Percentiles rank a stretch among this genome's conserved stretches.
These are phyloP conservation scores for Antechinus flavipes DNA, from an alignment of 2,113 vertebrate genomes.

Conservation along the genomic window DNA sequence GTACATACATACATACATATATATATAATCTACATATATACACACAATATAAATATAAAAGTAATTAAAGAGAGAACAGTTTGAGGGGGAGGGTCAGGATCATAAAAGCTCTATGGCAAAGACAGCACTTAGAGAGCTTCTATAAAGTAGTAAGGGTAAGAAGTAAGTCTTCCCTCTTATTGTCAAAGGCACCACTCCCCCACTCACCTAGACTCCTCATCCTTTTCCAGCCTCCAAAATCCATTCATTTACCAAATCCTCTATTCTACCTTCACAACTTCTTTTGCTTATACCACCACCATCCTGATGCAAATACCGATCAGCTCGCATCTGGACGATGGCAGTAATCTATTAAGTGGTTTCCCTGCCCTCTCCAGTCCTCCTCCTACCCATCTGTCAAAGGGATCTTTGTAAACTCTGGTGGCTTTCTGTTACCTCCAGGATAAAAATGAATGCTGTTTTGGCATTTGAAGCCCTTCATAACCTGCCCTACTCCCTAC, in stretches of 20 bases:
- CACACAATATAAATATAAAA: no score
- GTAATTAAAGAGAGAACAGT: no score
- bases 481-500: not conserved
- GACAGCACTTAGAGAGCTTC: no score
- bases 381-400: not conserved
- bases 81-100: no score
- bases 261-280: not conserved
- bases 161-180: not conserved
- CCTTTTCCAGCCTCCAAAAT: not conserved
- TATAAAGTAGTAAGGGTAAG: no score
- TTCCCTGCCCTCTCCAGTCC: not conserved
- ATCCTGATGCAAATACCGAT: not conserved
- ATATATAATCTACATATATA: not conserved
- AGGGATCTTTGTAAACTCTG: not conserved
- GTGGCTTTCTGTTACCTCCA: not conserved
- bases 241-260: not conserved
- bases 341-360: not conserved
- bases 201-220: not conserved
- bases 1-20: no score
- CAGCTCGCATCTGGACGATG: not conserved
- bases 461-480: not conserved
- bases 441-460: not conserved
- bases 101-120: no score
- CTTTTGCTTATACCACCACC: not conserved
- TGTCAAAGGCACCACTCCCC: not conserved